Evolutionary conservation across 2,797 vertebrate species (phyloP).

Genomic region (Anguilla marmorata): DNA sequence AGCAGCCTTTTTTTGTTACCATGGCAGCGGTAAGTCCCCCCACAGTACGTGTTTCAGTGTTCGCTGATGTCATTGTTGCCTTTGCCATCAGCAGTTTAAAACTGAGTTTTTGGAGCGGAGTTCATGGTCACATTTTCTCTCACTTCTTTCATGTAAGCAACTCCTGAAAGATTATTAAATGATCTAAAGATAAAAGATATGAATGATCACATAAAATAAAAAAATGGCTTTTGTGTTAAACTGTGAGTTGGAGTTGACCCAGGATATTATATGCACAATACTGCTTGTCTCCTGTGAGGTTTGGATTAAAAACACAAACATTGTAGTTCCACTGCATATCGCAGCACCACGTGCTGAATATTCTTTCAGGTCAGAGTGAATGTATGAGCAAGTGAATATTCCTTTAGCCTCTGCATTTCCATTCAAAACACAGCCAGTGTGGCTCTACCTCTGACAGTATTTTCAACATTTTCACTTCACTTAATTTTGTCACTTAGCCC

Average conservation of each 20-base stretch:
- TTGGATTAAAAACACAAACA: conserved; percentile 1
- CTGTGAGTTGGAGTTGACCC: background rate
- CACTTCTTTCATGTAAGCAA: background rate
- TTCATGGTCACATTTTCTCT: background rate
- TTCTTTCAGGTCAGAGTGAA: background rate
- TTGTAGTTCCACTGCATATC: conserved; percentile 53
- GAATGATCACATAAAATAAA: background rate
- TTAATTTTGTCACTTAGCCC: background rate
- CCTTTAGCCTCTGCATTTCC: background rate
- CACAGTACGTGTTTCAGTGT: background rate
- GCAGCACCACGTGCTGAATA: background rate
- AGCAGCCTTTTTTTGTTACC: conserved; percentile 41
- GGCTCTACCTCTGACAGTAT: background rate
- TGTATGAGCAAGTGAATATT: background rate
- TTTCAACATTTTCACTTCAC: background rate
- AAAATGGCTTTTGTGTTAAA: background rate
- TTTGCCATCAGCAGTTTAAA: conserved; percentile 10
- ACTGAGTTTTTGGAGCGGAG: background rate
- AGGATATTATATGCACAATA: background rate
- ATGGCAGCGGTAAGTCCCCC: conserved; percentile 76
- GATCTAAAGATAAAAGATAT: background rate
- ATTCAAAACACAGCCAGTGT: background rate
- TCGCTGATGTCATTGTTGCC: background rate
- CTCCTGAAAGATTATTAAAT: background rate
- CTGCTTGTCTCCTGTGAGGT: background rate